These are phyloP conservation scores for Macquaria australasica DNA, from an alignment of 2,113 vertebrate species.

Conservation along the genomic window DNA sequence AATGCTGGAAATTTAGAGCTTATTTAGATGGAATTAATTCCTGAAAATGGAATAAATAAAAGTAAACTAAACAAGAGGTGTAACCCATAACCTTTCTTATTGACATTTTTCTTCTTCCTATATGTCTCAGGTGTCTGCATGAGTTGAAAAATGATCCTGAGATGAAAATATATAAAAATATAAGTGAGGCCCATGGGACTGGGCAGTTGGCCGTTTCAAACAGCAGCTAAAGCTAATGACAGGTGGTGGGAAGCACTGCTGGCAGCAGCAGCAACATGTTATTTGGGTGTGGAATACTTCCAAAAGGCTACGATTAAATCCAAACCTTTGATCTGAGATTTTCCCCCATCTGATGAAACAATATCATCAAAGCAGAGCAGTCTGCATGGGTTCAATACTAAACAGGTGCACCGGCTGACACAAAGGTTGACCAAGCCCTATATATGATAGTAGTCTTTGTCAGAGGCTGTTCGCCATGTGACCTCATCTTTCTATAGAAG, in stretches of 20 bases:
- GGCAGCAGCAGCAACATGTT: constrained; percentile 66
- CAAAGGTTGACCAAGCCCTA: constrained; percentile 30
- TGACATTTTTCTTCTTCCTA: background rate
- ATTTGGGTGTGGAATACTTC: constrained; percentile 60
- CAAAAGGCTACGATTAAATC: constrained; percentile 66
- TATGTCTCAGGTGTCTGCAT: constrained; percentile 3
- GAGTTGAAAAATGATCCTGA: constrained; percentile 25
- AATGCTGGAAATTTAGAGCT: too few relatives aligned
- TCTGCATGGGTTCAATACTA: constrained; percentile 12
- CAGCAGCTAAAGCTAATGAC: constrained; percentile 66
- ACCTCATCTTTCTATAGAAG: constrained; percentile 55
- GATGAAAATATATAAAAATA: too few relatives aligned
- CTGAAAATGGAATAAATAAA: background rate
- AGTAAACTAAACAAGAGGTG: background rate
- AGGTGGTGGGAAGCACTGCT: constrained; percentile 70
- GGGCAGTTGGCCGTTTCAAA: constrained; percentile 68
- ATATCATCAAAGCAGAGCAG: constrained; percentile 46
- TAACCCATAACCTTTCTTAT: background rate
- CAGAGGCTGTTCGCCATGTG: constrained; percentile 19
- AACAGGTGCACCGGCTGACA: constrained; percentile 64
- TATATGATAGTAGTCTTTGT: constrained; percentile 27
- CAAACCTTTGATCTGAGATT: constrained; percentile 63
- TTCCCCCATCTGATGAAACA: constrained; percentile 57
- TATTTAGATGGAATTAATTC: background rate
- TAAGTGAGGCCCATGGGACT: constrained; percentile 18